These are phyloP conservation scores for Zaprionus inermis DNA, from an alignment of 1,140 invertebrate genomes.

Conservation along the genomic window DNA sequence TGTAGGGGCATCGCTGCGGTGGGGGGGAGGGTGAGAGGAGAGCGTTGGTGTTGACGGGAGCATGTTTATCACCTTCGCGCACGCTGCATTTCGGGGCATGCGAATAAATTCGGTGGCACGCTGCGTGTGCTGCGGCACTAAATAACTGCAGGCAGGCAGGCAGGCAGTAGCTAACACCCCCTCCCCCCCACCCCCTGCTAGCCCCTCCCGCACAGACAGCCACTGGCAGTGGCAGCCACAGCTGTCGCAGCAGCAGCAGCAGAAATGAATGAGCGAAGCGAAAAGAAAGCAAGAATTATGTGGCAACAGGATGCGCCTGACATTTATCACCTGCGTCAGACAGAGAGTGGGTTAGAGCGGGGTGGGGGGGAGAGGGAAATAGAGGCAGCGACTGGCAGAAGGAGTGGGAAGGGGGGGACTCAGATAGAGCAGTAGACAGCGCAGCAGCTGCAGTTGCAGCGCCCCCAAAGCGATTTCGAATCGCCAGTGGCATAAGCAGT, in stretches of 20 bases:
- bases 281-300: constrained; percentile 62
- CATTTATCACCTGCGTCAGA: constrained; percentile 70
- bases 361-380: background rate
- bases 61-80: background rate
- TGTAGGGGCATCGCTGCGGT: background rate
- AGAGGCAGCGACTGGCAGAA: no score
- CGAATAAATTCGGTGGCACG: constrained; percentile 4
- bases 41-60: background rate
- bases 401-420: background rate
- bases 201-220: no score
- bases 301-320: constrained; percentile 74
- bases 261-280: constrained; percentile 33
- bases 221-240: constrained; percentile 14
- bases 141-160: background rate
- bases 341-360: background rate
- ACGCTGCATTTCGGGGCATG: background rate
- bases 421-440: background rate
- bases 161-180: background rate
- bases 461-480: constrained; percentile 5
- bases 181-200: background rate
- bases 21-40: background rate
- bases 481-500: background rate
- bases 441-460: background rate
- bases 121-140: constrained; percentile 1
- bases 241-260: constrained; percentile 28